These are phyloP conservation scores for Intellagama lesueurii DNA, from an alignment of 2,797 vertebrate species.

Conservation along the genomic window DNA sequence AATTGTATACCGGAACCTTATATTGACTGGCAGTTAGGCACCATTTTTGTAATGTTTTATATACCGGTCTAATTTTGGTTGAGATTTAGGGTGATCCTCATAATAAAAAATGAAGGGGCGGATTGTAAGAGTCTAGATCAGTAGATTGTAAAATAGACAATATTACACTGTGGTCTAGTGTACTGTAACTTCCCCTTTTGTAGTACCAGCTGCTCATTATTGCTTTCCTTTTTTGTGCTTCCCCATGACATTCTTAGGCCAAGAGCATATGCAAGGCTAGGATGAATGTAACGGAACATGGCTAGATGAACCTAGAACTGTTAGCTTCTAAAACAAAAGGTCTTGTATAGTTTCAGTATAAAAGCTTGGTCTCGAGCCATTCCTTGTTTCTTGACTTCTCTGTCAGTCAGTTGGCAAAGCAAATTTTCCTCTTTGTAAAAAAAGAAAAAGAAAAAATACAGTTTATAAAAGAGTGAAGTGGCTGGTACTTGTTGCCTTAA, in stretches of 20 bases:
- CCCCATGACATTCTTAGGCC: neutral
- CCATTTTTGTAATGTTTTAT: neutral
- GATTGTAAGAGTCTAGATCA: neutral
- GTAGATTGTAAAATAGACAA: neutral
- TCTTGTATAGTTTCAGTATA: neutral
- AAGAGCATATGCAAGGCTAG: neutral
- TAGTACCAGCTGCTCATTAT: neutral
- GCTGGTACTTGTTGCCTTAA: too few relatives aligned
- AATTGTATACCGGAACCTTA: neutral
- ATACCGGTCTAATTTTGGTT: neutral
- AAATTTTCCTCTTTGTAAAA: neutral
- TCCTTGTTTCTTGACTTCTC: neutral
- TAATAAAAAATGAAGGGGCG: neutral
- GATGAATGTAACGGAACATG: neutral
- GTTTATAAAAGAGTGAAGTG: too few relatives aligned
- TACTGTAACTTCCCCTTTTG: neutral
- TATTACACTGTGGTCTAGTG: neutral
- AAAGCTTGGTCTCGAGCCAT: neutral
- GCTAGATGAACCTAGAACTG: neutral
- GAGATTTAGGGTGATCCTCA: neutral
- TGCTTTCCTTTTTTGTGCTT: neutral
- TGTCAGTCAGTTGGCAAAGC: too few relatives aligned
- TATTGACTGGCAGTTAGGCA: neutral
- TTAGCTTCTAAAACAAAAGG: neutral
- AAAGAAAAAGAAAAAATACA: neutral